Percentiles rank a stretch among this genome's conserved stretches.
Evolutionary conservation across 2,888 invertebrate genomes (phyloP).

Genomic region (Mythimna impura): DNA sequence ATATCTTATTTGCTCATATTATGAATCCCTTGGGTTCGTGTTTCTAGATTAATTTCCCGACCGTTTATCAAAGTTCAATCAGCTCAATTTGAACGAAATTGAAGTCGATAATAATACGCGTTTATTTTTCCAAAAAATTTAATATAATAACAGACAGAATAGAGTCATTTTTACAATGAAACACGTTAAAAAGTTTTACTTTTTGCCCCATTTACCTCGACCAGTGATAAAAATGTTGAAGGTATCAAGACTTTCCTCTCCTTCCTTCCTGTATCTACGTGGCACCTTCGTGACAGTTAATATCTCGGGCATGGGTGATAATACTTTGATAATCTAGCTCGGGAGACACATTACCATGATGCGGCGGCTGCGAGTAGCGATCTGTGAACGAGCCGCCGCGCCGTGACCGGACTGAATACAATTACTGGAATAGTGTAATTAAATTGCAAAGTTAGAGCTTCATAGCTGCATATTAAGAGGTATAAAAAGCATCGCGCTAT

Average conservation of each 20-base stretch:
- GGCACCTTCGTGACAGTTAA: slow-evolving; percentile 39
- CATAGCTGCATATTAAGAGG: slow-evolving; percentile 77
- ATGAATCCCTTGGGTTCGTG: slow-evolving; percentile 9
- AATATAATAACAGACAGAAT: slow-evolving; percentile 10
- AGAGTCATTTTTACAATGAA: slow-evolving; percentile 11
- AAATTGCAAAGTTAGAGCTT: slow-evolving; percentile 80
- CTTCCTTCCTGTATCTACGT: slow-evolving; percentile 16
- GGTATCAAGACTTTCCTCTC: background rate
- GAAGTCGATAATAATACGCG: slow-evolving; percentile 21
- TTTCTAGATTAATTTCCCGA: slow-evolving; percentile 28
- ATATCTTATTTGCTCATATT: slow-evolving; percentile 4
- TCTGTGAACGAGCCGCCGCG: slow-evolving; percentile 69
- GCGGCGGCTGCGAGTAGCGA: slow-evolving; percentile 66
- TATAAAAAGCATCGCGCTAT: slow-evolving; percentile 72
- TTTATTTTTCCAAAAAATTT: slow-evolving; percentile 25
- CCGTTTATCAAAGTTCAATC: slow-evolving; percentile 28
- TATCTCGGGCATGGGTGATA: slow-evolving; percentile 62
- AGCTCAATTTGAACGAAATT: slow-evolving; percentile 8
- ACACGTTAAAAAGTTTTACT: slow-evolving; percentile 19
- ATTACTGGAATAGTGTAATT: slow-evolving; percentile 79
- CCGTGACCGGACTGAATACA: slow-evolving; percentile 74
- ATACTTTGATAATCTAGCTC: slow-evolving; percentile 70
- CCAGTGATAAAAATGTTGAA: slow-evolving; percentile 33
- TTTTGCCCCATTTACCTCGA: slow-evolving; percentile 18
- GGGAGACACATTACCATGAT: slow-evolving; percentile 70